These are phyloP conservation scores for Mus musculus DNA, from an alignment of 2,113 vertebrate genomes.

Conservation along the genomic window DNA sequence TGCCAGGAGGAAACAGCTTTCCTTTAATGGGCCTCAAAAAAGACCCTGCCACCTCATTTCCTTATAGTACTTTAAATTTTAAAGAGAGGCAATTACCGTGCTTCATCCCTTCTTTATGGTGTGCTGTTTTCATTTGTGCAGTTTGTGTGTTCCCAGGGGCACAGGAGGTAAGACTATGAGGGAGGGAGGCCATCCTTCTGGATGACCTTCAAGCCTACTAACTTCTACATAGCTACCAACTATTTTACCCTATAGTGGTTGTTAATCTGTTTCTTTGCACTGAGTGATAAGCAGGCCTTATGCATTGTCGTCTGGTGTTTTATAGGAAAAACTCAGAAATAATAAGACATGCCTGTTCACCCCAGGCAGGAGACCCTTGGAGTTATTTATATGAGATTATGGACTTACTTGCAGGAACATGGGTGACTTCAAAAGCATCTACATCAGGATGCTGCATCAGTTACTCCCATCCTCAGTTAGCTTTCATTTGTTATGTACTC, in stretches of 20 bases:
- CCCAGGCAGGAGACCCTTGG: neutral
- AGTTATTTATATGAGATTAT: neutral
- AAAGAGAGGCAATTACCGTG: too few relatives aligned
- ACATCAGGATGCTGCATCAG: neutral
- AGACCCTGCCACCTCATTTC: too few relatives aligned
- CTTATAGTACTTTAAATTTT: neutral
- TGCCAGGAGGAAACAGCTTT: neutral
- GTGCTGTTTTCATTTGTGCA: neutral
- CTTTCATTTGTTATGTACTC: neutral
- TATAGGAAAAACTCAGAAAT: too few relatives aligned
- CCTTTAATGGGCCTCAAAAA: neutral
- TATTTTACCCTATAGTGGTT: neutral
- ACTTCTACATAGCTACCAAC: neutral
- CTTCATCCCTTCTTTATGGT: neutral
- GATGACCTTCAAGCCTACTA: neutral
- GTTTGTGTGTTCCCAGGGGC: neutral
- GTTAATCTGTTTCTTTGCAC: neutral
- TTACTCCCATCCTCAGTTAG: neutral
- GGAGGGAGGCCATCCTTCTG: neutral
- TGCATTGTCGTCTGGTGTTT: neutral
- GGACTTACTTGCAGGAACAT: neutral
- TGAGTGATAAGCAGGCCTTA: neutral
- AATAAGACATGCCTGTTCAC: neutral
- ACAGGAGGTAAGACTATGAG: neutral
- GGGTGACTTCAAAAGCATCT: neutral